Evolutionary conservation across 2,888 invertebrate species (phyloP), one percentile per base, ranked within the genome.

Genomic region (Coelopa pilipes): DNA sequence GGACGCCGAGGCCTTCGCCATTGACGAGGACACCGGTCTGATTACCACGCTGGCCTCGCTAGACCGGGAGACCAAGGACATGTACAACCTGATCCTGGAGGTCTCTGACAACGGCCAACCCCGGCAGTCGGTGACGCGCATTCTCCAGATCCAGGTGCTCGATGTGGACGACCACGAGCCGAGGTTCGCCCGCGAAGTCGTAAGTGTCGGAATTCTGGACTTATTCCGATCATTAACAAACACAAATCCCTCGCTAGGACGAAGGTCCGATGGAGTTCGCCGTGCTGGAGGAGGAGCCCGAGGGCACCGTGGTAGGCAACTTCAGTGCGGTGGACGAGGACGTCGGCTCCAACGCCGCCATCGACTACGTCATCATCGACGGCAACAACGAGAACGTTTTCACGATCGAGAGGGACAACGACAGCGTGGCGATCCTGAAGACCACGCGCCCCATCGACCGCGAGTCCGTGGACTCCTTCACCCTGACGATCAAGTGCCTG

Each of bases 81-180:
- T 90, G 53, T 95, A 94, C 83, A 92, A 92, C n/a, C 88, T 96
- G 71, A 92, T 94, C 12, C 86, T 96, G 5, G 90, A 92, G n/a
- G 95, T 94, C 7, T 90, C 92, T 59, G 96, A 96, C 83, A 90
- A 92, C 75, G 96, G 96, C 0, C 90, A 91, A 63, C 94, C 95
- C 0, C 92, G 93, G 13, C 94, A 94, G 80, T 93, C 93, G 76
- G 91, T 92, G 0, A 92, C 93, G 0, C 89, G 93, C 69, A 91
- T 94, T 0, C 89, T 94, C 0, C 91, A 90, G 66, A 91, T 95
- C 0, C 88, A 89, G 68, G 89, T 94, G 0, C 89, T 91, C 2
- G 95, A 95, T 80, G 91, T 94, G 13, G 95, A 95, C 81, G 95
- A 95, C 82, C 94, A 95, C 81, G 91, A 91, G 77, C 94, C 95